These are phyloP conservation scores for Cirrhinus molitorella DNA, from an alignment of 2,797 vertebrate genomes.

Conservation along the genomic window DNA sequence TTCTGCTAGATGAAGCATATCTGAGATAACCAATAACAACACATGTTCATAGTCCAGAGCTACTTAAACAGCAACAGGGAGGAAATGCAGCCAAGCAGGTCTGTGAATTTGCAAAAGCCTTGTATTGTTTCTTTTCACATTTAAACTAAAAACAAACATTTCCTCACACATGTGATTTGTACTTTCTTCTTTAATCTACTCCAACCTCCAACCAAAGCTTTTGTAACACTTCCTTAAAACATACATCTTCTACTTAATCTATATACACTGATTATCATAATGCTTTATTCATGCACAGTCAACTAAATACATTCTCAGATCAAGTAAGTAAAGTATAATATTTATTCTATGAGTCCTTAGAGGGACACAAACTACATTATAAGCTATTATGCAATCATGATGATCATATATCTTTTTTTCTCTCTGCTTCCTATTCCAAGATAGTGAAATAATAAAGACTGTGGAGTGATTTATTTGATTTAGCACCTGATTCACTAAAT, in stretches of 20 bases:
- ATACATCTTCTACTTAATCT: not conserved
- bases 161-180: too few species aligned
- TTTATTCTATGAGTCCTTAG: not conserved
- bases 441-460: conserved; percentile 11
- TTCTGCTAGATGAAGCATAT: not conserved
- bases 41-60: not conserved
- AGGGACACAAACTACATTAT: not conserved
- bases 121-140: too few species aligned
- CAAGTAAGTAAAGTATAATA: not conserved
- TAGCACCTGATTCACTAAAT: not conserved
- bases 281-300: not conserved
- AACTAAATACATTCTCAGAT: not conserved
- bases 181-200: conserved; percentile 45
- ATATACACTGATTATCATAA: not conserved
- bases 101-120: not conserved
- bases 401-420: not conserved
- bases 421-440: not conserved
- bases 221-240: not conserved
- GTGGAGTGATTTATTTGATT: not conserved
- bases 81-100: not conserved
- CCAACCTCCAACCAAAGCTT: not conserved
- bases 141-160: not conserved
- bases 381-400: too few species aligned
- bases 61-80: not conserved
- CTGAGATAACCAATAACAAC: not conserved